phyloP scores from a whole-genome alignment of 2,888 invertebrate genomes.

The Keiferia lycopersicella region DNA sequence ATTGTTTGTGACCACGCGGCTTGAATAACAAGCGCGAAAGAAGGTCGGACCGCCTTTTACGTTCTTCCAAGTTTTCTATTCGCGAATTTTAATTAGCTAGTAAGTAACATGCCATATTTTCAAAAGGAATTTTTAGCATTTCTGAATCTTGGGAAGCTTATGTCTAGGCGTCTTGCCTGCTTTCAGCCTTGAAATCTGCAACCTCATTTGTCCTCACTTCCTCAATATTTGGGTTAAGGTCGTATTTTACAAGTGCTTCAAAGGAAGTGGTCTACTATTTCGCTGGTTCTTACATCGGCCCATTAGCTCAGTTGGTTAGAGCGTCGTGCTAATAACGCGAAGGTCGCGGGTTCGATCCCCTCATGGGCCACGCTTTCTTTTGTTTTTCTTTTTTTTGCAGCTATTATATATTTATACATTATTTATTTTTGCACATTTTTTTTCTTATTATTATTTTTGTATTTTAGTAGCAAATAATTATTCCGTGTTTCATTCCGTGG shows the following conservation, averaged over 20 bases:
- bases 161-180: no score
- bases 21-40: background rate
- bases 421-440: no score
- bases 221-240: no score
- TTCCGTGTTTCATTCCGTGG: no score
- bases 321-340: conserved; percentile 78
- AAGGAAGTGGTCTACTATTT: conserved; percentile 25
- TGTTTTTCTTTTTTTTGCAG: conserved; percentile 7
- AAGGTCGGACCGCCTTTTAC: background rate
- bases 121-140: no score
- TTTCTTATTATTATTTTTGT: no score
- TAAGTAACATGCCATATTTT: no score
- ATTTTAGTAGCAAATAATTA: no score
- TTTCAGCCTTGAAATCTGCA: no score
- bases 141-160: no score
- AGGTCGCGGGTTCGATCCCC: conserved; percentile 78
- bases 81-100: background rate
- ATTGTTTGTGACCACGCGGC: background rate
- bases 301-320: conserved; percentile 78
- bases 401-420: background rate
- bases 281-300: conserved; percentile 41
- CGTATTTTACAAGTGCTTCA: no score
- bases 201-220: no score
- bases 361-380: conserved; percentile 63
- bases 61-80: background rate